These are phyloP conservation scores for Condylura cristata DNA, from an alignment of 2,113 vertebrate species.

Conservation along the genomic window DNA sequence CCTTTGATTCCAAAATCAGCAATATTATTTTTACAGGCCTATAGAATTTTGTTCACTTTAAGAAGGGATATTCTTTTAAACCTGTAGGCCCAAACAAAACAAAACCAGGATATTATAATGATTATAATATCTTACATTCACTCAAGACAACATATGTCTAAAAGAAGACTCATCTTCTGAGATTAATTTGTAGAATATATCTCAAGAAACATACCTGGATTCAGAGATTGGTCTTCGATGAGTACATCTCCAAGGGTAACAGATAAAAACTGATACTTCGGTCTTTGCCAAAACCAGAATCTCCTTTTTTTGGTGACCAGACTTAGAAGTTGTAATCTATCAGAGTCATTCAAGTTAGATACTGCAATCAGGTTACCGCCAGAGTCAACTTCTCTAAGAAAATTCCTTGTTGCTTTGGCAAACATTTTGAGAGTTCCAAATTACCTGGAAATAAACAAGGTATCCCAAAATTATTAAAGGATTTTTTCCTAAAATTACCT, in stretches of 20 bases:
- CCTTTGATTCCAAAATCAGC: background rate
- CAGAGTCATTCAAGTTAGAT: slow-evolving; percentile 90
- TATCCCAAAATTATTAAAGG: background rate
- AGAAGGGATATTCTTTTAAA: background rate
- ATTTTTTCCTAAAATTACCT: background rate
- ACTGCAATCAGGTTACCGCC: slow-evolving; percentile 91
- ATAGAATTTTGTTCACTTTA: background rate
- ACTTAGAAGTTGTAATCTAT: slow-evolving; percentile 87
- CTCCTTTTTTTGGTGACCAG: slow-evolving; percentile 92
- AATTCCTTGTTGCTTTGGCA: slow-evolving; percentile 93
- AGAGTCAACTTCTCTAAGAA: slow-evolving; percentile 91
- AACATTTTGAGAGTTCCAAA: slow-evolving; percentile 88
- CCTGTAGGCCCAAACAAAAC: background rate
- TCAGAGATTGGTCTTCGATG: slow-evolving; percentile 84
- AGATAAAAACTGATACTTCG: slow-evolving; percentile 91
- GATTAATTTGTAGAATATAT: background rate
- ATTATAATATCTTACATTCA: background rate
- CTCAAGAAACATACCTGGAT: slow-evolving; percentile 88
- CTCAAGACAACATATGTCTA: background rate
- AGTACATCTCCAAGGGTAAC: slow-evolving; percentile 92
- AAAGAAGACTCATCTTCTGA: background rate
- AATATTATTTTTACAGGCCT: background rate
- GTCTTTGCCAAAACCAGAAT: slow-evolving; percentile 94
- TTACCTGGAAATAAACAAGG: slow-evolving; percentile 47
- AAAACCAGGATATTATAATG: too few species aligned